Evolutionary conservation across 2,888 invertebrate species (phyloP).

Genomic region (Lordiphosa andalusiaca): DNA sequence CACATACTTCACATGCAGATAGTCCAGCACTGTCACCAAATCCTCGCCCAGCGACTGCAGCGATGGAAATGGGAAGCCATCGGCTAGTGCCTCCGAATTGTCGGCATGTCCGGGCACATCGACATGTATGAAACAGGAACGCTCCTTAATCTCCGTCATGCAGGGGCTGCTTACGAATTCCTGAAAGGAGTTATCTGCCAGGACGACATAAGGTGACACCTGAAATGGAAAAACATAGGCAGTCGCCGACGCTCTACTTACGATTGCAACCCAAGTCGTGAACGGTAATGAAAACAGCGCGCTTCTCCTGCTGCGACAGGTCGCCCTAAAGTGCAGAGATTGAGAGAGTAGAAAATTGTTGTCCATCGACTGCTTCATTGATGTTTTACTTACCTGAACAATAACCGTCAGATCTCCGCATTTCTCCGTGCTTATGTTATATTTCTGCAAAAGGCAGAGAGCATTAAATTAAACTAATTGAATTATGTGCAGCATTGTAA

Average conservation of each 20-base stretch:
- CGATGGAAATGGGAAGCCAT: constrained; percentile 89
- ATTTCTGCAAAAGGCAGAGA: constrained; percentile 84
- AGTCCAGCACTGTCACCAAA: constrained; percentile 89
- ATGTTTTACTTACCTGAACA: constrained; percentile 84
- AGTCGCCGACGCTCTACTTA: constrained; percentile 80
- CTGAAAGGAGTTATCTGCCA: constrained; percentile 88
- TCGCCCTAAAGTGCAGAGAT: constrained; percentile 84
- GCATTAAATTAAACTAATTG: constrained; percentile 23
- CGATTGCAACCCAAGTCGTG: constrained; percentile 93
- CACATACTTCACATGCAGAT: constrained; percentile 90
- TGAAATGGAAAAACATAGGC: constrained; percentile 4
- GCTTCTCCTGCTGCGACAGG: constrained; percentile 88
- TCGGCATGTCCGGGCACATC: constrained; percentile 94
- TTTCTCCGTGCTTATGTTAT: constrained; percentile 87
- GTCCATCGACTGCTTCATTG: neutral
- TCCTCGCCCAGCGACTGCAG: constrained; percentile 91
- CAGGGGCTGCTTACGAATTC: constrained; percentile 91
- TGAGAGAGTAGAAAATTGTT: neutral
- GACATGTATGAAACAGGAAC: constrained; percentile 92
- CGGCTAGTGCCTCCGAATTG: constrained; percentile 87
- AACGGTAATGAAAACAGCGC: constrained; percentile 92
- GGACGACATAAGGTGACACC: constrained; percentile 1
- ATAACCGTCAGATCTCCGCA: constrained; percentile 88
- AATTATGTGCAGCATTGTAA: constrained; percentile 21
- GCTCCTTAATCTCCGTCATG: constrained; percentile 91